Evolutionary conservation across 2,797 vertebrate species (phyloP).

Genomic region (Lerista edwardsae): DNA sequence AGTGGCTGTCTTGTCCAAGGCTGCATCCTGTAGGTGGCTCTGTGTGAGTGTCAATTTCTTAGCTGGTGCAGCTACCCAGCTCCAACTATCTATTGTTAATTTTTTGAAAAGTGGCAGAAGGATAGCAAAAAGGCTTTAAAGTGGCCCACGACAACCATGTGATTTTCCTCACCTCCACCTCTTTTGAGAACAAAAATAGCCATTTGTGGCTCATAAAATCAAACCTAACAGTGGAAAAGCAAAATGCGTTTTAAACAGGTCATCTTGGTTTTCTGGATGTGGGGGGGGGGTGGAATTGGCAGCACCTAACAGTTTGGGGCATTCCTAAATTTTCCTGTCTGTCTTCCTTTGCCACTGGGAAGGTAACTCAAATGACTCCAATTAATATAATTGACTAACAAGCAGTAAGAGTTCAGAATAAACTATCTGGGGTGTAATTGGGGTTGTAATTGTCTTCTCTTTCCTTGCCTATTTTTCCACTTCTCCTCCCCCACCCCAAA

Average conservation of each 20-base stretch:
- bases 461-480: constrained; percentile 1
- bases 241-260: background rate
- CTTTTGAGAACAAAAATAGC: background rate
- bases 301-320: background rate
- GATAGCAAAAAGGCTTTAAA: background rate
- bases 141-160: background rate
- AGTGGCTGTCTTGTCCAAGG: background rate
- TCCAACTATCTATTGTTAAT: background rate
- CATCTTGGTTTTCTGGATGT: background rate
- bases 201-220: background rate
- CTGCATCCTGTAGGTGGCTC: background rate
- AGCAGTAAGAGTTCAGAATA: background rate
- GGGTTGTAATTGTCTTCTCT: constrained; percentile 28
- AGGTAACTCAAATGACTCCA: background rate
- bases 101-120: background rate
- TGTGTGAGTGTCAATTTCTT: background rate
- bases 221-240: background rate
- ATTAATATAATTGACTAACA: constrained; percentile 20
- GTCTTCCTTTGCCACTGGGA: background rate
- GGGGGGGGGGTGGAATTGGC: background rate
- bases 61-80: background rate
- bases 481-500: background rate
- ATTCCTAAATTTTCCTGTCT: background rate
- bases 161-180: background rate
- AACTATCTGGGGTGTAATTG: background rate